These are phyloP conservation scores for Caenorhabditis remanei DNA, from an alignment of 1,140 invertebrate species.

Conservation along the genomic window DNA sequence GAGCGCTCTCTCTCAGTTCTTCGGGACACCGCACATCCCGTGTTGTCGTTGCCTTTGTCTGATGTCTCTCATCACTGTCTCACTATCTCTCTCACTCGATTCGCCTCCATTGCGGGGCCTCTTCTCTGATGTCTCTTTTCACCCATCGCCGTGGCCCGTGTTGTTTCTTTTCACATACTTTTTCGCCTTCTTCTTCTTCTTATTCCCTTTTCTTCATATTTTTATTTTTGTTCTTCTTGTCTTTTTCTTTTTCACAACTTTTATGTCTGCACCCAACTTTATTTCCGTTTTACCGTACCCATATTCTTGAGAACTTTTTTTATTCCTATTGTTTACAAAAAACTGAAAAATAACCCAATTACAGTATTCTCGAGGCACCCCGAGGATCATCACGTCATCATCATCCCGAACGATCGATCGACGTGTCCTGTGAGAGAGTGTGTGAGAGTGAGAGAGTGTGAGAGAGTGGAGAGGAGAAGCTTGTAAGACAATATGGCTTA, in stretches of 20 bases:
- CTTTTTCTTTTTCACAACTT: not conserved
- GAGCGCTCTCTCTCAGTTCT: too few relatives aligned
- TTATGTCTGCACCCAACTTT: not conserved
- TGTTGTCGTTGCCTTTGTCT: too few relatives aligned
- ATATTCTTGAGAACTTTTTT: not conserved
- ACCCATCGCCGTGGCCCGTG: not conserved
- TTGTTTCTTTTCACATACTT: conserved; percentile 57
- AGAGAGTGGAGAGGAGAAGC: not conserved
- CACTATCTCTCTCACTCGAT: not conserved
- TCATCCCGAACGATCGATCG: conserved; percentile 5
- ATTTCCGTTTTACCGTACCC: not conserved
- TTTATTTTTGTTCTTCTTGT: conserved; percentile 6
- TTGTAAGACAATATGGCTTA: not conserved
- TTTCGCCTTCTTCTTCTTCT: conserved; percentile 18
- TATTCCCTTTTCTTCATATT: not conserved
- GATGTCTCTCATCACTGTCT: not conserved
- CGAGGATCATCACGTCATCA: not conserved
- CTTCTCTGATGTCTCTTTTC: not conserved
- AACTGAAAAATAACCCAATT: not conserved
- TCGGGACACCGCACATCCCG: too few relatives aligned
- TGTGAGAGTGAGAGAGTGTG: not conserved
- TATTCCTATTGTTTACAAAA: not conserved
- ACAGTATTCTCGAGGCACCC: conserved; percentile 39
- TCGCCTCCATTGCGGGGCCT: not conserved
- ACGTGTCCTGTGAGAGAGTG: not conserved